Percentiles rank a stretch among this genome's conserved stretches.
phyloP scores from a whole-genome alignment of 2,797 vertebrate genomes.

The Schizopygopsis pylzovi region DNA sequence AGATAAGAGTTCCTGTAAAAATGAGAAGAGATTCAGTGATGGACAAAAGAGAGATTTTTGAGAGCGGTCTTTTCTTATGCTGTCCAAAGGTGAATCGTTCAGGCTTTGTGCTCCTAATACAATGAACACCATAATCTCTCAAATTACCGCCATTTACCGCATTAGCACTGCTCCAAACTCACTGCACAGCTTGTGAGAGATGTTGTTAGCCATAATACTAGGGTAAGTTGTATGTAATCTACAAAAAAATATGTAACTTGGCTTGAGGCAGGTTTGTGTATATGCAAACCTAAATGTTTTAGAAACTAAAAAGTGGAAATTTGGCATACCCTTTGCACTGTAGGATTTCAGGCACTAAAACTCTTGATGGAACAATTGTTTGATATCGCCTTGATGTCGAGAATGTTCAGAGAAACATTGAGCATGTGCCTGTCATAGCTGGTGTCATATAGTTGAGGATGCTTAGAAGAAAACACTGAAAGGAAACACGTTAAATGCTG shows the following conservation, averaged over 20 bases:
- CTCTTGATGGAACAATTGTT: conserved; percentile 19
- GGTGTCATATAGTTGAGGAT: conserved; percentile 23
- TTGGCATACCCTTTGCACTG: conserved; percentile 24
- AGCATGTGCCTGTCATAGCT: conserved; percentile 44
- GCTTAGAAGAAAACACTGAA: conserved; percentile 54
- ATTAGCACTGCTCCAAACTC: conserved; percentile 5
- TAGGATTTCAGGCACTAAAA: conserved; percentile 40
- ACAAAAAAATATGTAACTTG: conserved; percentile 17
- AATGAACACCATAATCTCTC: conserved; percentile 44
- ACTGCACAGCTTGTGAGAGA: conserved; percentile 7
- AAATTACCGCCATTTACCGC: conserved; percentile 10
- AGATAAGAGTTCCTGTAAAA: conserved; percentile 3
- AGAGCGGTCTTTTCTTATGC: not conserved
- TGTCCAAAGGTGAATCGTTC: conserved; percentile 15
- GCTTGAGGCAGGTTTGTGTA: conserved; percentile 40
- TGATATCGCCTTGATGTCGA: conserved; percentile 29
- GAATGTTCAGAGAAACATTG: conserved; percentile 1
- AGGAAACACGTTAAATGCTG: conserved; percentile 22
- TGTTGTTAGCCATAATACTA: conserved; percentile 38
- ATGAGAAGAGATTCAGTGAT: not conserved
- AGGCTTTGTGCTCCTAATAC: conserved; percentile 36
- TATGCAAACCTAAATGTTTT: conserved; percentile 47
- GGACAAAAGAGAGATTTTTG: conserved; percentile 13
- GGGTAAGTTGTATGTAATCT: conserved; percentile 43
- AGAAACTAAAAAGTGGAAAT: conserved; percentile 32